A percentile compares a stretch with the other conserved stretches of the same genome.
These are phyloP conservation scores for Lordiphosa collinella DNA, from an alignment of 1,140 invertebrate species.

Conservation along the genomic window DNA sequence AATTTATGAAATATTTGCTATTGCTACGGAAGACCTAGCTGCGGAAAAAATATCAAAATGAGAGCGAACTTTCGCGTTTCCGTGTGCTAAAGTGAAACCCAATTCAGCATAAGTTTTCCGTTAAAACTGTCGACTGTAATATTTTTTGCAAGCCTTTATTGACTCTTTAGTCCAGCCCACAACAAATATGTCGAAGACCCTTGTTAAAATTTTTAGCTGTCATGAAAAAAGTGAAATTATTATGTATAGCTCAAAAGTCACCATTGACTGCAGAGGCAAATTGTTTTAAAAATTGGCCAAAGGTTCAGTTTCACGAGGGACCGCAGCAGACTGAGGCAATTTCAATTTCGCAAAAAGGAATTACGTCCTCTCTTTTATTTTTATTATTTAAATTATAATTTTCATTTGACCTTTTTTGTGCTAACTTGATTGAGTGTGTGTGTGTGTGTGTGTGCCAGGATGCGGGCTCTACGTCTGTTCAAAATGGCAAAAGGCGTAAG, in stretches of 20 bases:
- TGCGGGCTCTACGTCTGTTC: conserved; percentile 33
- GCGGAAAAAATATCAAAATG: no score
- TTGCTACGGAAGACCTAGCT: no score
- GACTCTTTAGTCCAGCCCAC: neutral
- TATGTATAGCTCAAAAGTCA: conserved; percentile 6
- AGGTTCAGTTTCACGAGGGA: conserved; percentile 4
- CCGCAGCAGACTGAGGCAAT: conserved; percentile 21
- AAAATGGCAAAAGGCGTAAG: conserved; percentile 47
- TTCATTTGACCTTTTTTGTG: conserved; percentile 51
- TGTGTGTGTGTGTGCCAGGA: conserved; percentile 24
- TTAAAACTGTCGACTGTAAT: no score
- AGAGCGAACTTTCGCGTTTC: no score
- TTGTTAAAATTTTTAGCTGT: conserved; percentile 4
- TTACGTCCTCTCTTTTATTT: conserved; percentile 48
- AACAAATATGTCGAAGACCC: conserved; percentile 10
- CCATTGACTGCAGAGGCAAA: conserved; percentile 8
- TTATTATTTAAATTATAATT: conserved; percentile 56
- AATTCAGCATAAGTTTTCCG: no score
- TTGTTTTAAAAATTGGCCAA: neutral
- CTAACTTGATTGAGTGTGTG: conserved; percentile 16
- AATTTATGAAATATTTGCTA: no score
- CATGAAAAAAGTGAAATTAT: conserved; percentile 5
- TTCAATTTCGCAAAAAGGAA: conserved; percentile 54
- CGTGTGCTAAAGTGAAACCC: no score
- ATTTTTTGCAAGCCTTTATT: no score